These are phyloP conservation scores for Drosophila lacertosa DNA, from an alignment of 1,140 invertebrate species.

Conservation along the genomic window DNA sequence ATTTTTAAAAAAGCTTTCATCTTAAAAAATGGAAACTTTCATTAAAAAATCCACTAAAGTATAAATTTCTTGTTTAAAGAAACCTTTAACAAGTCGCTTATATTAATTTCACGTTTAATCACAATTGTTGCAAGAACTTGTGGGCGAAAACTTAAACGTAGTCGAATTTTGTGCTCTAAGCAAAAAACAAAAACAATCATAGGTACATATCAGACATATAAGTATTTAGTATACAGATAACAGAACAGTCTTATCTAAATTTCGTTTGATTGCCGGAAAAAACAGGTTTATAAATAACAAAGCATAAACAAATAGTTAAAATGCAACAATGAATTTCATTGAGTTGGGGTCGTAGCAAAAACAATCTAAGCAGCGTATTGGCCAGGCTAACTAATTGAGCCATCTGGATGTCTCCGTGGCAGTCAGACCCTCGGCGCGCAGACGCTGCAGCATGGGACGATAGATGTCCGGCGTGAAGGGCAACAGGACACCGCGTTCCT, in stretches of 20 bases:
- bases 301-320: neutral
- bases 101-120: neutral
- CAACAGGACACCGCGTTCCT: constrained; percentile 95
- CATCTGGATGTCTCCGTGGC: constrained; percentile 87
- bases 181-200: constrained; percentile 14
- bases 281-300: constrained; percentile 30
- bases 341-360: neutral
- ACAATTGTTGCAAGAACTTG: constrained; percentile 10
- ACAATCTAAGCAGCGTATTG: neutral
- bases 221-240: constrained; percentile 28
- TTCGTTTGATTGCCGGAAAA: constrained; percentile 6
- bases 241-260: constrained; percentile 41
- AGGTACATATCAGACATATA: constrained; percentile 31
- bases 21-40: no score
- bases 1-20: no score
- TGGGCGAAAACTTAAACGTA: neutral
- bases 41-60: no score
- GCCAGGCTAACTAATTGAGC: constrained; percentile 53
- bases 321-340: constrained; percentile 5
- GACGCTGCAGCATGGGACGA: constrained; percentile 92
- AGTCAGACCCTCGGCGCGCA: constrained; percentile 93
- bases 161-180: constrained; percentile 11
- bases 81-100: no score
- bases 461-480: constrained; percentile 96
- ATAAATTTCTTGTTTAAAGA: no score